These are phyloP conservation scores for Agonopterix arenella DNA, from an alignment of 2,888 invertebrate species.

Conservation along the genomic window DNA sequence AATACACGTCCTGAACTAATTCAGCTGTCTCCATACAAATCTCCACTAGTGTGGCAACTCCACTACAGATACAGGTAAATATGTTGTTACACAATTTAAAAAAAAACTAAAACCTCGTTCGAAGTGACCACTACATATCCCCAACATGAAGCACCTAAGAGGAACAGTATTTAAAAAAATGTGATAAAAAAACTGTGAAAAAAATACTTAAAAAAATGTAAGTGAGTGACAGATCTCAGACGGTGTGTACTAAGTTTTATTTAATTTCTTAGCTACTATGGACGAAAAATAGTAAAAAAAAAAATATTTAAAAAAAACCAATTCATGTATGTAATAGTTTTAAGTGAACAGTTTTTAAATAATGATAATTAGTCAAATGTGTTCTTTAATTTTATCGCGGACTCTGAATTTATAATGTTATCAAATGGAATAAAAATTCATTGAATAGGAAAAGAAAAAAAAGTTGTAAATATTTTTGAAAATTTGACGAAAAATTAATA, in stretches of 20 bases:
- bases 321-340: constrained; percentile 10
- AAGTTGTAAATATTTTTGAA: constrained; percentile 39
- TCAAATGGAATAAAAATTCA: too few species aligned
- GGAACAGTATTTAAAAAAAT: constrained; percentile 67
- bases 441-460: constrained; percentile 2
- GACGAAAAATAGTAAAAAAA: constrained; percentile 36
- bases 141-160: constrained; percentile 32
- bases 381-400: constrained; percentile 8
- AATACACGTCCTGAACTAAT: constrained; percentile 59
- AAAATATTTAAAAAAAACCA: constrained; percentile 26
- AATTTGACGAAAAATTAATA: constrained; percentile 19
- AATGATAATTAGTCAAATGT: constrained; percentile 12
- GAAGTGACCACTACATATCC: constrained; percentile 30
- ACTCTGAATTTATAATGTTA: not conserved
- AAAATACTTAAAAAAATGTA: constrained; percentile 49
- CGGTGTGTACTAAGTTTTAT: constrained; percentile 52
- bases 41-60: constrained; percentile 47
- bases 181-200: constrained; percentile 67
- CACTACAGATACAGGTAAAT: constrained; percentile 26
- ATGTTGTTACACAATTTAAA: constrained; percentile 1
- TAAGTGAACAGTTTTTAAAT: constrained; percentile 9
- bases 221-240: constrained; percentile 75
- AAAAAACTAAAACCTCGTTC: constrained; percentile 17
- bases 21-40: constrained; percentile 46
- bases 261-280: constrained; percentile 52